Conservation (phyloP, 2,888 invertebrate genomes). For the Eupithecia dodoneata region DNA sequence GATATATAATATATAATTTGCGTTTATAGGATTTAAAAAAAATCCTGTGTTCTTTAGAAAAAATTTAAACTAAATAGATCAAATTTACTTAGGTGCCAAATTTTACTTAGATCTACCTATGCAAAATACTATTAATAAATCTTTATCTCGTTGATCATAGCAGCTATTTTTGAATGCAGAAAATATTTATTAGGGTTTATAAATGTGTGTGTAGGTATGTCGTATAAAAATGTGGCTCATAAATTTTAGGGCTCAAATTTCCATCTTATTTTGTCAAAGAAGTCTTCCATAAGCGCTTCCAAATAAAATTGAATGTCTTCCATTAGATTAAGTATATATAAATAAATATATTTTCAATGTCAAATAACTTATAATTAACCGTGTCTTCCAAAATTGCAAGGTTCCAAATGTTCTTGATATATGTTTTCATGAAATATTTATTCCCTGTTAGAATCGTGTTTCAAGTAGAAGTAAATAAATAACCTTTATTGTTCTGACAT, state of each 20-base stretch:
- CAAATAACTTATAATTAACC: constrained; percentile 49
- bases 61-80: not conserved
- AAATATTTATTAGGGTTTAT: not conserved
- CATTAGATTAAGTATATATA: constrained; percentile 38
- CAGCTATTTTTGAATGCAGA: constrained; percentile 7
- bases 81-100: no score
- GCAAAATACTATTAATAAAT: not conserved
- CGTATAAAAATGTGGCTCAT: not conserved
- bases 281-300: constrained; percentile 15
- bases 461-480: constrained; percentile 62
- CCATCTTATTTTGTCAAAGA: not conserved
- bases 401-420: constrained; percentile 46
- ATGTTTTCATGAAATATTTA: constrained; percentile 20
- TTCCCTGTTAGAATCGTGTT: constrained; percentile 40
- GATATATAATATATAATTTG: constrained; percentile 11
- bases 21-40: not conserved
- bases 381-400: constrained; percentile 62
- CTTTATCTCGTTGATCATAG: not conserved
- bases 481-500: constrained; percentile 50
- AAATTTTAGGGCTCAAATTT: not conserved
- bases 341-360: constrained; percentile 76
- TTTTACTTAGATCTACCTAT: no score
- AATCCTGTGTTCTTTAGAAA: not conserved
- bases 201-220: not conserved
- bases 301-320: constrained; percentile 53